Evolutionary conservation across 2,113 vertebrate species (phyloP), one percentile per base, ranked within the genome.

Genomic region (Hydropotes inermis): DNA sequence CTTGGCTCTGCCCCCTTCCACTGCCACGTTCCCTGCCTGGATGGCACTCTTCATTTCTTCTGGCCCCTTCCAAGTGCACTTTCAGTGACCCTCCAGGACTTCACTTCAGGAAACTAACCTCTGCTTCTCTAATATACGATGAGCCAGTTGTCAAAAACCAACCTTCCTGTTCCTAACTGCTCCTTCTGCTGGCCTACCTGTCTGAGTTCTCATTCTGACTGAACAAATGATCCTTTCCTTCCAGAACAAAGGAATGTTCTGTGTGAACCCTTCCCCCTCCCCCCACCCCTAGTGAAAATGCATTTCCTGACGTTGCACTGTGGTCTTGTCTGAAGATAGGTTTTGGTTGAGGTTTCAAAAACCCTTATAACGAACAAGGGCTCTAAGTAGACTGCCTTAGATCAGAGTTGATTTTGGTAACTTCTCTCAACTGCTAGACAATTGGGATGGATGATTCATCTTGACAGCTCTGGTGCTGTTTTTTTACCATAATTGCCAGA

Each of bases 291-390:
- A 36, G 15, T 39, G 86, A 87, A 64, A 43, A 88, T 57, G 7
- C 33, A 28, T 54, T 94, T 95, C 91, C 89, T 39, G 95, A 50
- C 30, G 33, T 50, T 11, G 1, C 43, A 33, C 39, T 88, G 92
- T 88, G 86, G 94, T 91, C 76, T 43, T 25, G 14, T 84, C 82
- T 91, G 86, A 90, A 54, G 61, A 54, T 27, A 86, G 82, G 39
- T 83, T 96, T 81, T 81, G 57, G 50, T n/a, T 97, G 82, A 96
- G 89, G 97, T 97, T 94, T 74, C 64, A 76, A 96, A 28, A 91
- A 43, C 89, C 91, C 96, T 96, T 58, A 28, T 91, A 95, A 96
- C 4, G 33, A 88, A 92, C 82, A 12, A 93, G n/a, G n/a, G 30
- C 54, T 79, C 1, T 84, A 43, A 61, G 50, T 60, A 57, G 10